These are phyloP conservation scores for Wasmannia auropunctata DNA, from an alignment of 1,140 invertebrate genomes.

Conservation along the genomic window DNA sequence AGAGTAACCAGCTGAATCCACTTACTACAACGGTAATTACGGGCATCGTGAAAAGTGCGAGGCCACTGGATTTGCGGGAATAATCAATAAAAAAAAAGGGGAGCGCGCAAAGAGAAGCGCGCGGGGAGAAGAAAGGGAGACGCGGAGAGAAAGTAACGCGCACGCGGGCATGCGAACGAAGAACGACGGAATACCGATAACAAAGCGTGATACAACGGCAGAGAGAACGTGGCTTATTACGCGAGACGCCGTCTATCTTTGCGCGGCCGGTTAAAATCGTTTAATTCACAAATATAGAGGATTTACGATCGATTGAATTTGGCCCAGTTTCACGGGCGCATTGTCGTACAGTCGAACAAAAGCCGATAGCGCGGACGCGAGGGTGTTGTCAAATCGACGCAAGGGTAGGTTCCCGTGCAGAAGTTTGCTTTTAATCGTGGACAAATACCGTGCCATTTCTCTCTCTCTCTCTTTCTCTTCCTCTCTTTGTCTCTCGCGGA, in stretches of 20 bases:
- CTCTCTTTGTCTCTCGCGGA: too few relatives aligned
- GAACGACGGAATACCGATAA: neutral
- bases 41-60: conserved; percentile 29
- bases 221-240: conserved; percentile 44
- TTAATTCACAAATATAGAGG: conserved; percentile 46
- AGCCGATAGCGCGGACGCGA: conserved; percentile 20
- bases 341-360: conserved; percentile 14
- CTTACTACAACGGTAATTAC: conserved; percentile 58
- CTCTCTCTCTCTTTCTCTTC: too few relatives aligned
- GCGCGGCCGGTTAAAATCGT: conserved; percentile 47
- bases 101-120: conserved; percentile 9
- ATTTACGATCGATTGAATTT: conserved; percentile 51
- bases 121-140: neutral
- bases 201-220: conserved; percentile 7
- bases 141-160: neutral
- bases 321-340: neutral
- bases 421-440: conserved; percentile 65
- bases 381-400: conserved; percentile 39
- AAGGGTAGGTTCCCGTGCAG: conserved; percentile 12
- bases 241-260: conserved; percentile 16
- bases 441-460: conserved; percentile 50
- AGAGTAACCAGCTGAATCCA: conserved; percentile 57
- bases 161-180: conserved; percentile 2
- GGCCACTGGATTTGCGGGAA: conserved; percentile 30
- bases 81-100: conserved; percentile 56